phyloP scores from a whole-genome alignment of 2,888 invertebrate genomes.

The Neocrepidodera transversa region DNA sequence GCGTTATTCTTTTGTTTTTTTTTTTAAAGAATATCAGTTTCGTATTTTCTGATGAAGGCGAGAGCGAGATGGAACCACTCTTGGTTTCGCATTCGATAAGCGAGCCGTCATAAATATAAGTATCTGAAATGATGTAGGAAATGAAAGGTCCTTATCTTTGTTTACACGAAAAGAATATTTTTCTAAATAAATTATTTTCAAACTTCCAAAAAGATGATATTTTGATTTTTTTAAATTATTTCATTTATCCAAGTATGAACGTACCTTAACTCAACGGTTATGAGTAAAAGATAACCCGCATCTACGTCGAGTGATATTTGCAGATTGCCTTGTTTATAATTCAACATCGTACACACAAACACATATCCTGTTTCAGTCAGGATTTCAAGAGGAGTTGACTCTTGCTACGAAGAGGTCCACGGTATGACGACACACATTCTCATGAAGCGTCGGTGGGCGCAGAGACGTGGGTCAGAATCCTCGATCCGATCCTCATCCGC shows the following conservation, averaged over 20 bases:
- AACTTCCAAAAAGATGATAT: no score
- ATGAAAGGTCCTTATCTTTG: slow-evolving; percentile 49
- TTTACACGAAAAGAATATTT: slow-evolving; percentile 45
- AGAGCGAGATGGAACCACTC: slow-evolving; percentile 26
- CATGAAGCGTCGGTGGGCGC: slow-evolving; percentile 23
- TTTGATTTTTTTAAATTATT: no score
- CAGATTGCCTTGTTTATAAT: slow-evolving; percentile 26
- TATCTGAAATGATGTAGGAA: slow-evolving; percentile 53
- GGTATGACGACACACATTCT: slow-evolving; percentile 32
- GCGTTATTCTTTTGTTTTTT: slow-evolving; percentile 39
- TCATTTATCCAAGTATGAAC: no score
- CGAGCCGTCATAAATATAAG: slow-evolving; percentile 52
- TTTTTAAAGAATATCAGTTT: slow-evolving; percentile 44
- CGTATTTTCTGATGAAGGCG: slow-evolving; percentile 41
- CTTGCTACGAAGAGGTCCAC: slow-evolving; percentile 7
- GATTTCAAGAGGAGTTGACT: slow-evolving; percentile 31
- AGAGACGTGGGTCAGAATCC: slow-evolving; percentile 38
- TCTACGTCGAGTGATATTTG: slow-evolving; percentile 8
- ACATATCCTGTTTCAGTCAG: slow-evolving; percentile 30
- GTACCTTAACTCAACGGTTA: no score
- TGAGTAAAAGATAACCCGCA: no score
- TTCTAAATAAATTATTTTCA: no score
- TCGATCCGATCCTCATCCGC: slow-evolving; percentile 26
- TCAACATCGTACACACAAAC: slow-evolving; percentile 24
- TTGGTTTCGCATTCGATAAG: slow-evolving; percentile 51